phyloP scores from a whole-genome alignment of 2,113 vertebrate species.

The Melanerpes formicivorus region DNA sequence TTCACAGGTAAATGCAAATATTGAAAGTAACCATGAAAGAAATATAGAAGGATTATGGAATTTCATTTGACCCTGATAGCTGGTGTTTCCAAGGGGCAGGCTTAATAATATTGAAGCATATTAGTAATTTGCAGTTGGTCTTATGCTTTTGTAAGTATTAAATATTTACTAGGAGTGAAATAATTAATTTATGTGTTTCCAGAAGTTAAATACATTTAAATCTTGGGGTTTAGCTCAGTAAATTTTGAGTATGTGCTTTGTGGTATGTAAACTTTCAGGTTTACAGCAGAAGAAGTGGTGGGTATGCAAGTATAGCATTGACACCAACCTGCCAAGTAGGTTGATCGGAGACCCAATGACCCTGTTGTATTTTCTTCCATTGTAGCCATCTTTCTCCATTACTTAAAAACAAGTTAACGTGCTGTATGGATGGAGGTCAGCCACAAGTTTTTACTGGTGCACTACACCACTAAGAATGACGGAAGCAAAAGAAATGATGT shows the following conservation, averaged over 20 bases:
- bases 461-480: neutral
- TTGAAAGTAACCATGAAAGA: constrained; percentile 20
- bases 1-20: constrained; percentile 61
- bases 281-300: neutral
- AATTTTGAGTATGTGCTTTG: neutral
- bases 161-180: neutral
- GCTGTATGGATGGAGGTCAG: neutral
- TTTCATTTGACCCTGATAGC: constrained; percentile 49
- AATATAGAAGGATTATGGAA: constrained; percentile 59
- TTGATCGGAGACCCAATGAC: neutral
- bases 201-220: neutral
- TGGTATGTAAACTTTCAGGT: neutral
- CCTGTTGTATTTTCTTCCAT: neutral
- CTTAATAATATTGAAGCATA: constrained; percentile 24
- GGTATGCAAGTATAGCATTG: neutral
- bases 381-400: neutral
- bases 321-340: neutral
- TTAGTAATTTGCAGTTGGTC: neutral
- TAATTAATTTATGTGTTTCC: neutral
- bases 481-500: neutral
- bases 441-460: neutral
- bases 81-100: neutral
- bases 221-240: neutral
- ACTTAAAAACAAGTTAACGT: neutral
- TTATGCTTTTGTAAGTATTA: neutral